Base-by-base conservation (phyloP, 2,113 vertebrate species). In the Orcinus orca region DNA sequence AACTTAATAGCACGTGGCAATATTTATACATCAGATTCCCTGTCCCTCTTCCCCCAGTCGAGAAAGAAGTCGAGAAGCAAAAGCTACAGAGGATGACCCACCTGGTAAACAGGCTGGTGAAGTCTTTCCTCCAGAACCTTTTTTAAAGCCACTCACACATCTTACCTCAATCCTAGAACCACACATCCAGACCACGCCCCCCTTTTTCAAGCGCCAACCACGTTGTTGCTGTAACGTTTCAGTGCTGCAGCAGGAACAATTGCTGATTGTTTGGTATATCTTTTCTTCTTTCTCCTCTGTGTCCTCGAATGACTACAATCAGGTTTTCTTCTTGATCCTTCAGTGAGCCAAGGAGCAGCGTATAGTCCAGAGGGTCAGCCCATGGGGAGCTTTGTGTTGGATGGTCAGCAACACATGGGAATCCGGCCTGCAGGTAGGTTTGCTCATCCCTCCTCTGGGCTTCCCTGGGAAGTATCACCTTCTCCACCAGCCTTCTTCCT, bases 241-340 rank as follows among this genome's bases (percentile, higher is more conserved):
- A 99, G 98, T 99, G 99, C 98, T 99, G 98, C 99, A 99, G 98
- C 99, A 99, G 99, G 99, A 99, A 99, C 99, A 98, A 98, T 99
- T 99, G 99, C 99, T 99, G 99, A 99, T 99, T 99, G 99, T 99
- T 99, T 99, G 99, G 99, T 99, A 97, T 99, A 98, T 99, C 99
- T 99, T 99, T 99, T 99, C 98, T 99, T 99, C 99, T 99, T 99
- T 99, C 98, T 99, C 99, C 99, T 99, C 99, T 99, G 99, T 99
- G 99, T 99, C 99, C 99, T 99, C 99, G 99, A 99, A 99, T 99
- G 99, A 99, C 99, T 99, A 99, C 99, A 99, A 99, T 99, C 99
- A 99, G 99, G 99, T 99, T 99, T 99, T 99, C 99, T 99, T 99
- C 99, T 99, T 99, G 99, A 99, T 99, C 99, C 99, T 99, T 99